Evolutionary conservation across 2,888 invertebrate species (phyloP), one percentile per base, ranked within the genome.

Genomic region (Helleia helle): DNA sequence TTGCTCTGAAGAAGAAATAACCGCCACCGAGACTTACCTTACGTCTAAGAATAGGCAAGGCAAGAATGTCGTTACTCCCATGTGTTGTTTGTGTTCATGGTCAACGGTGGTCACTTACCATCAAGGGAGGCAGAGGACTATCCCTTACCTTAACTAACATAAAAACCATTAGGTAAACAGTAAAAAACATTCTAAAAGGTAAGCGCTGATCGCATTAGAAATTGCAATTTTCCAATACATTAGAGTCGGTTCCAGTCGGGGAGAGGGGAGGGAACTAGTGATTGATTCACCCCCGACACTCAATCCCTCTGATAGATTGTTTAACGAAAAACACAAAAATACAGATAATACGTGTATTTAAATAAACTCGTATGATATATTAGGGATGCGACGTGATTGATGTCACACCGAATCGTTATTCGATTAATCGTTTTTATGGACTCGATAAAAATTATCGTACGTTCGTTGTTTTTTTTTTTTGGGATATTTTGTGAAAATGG

Each of bases 201-300:
- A n/a, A n/a, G n/a, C 49, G 22, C 11, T 6, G 34, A 48, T 46
- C 44, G 51, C 48, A 51, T 43, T 47, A 49, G 43, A 50, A 52
- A 48, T 57, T 62, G 62, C 73, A 74, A 75, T 75, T 75, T 74
- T 72, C 73, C 73, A 61, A 67, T 67, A 73, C 68, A 73, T 75
- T 74, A 72, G 62, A 58, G 55, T 49, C 51, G 56, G 51, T 49
- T 50, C 53, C 54, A 50, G 22, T 34, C 46, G 50, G 46, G 48
- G 46, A 43, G 30, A 26, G 25, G 25, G 25, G 30, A 39, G 25
- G 25, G 25, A 14, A 38, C 17, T 7, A 29, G 49, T 50, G 50
- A 49, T 51, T 48, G 50, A 47, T 48, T 43, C 48, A 27, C 29
- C 38, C 11, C 17, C 41, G 36, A 47, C 46, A 43, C 49, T 52